phyloP scores from a whole-genome alignment of 2,113 vertebrate genomes.

The Amphiprion percula region DNA sequence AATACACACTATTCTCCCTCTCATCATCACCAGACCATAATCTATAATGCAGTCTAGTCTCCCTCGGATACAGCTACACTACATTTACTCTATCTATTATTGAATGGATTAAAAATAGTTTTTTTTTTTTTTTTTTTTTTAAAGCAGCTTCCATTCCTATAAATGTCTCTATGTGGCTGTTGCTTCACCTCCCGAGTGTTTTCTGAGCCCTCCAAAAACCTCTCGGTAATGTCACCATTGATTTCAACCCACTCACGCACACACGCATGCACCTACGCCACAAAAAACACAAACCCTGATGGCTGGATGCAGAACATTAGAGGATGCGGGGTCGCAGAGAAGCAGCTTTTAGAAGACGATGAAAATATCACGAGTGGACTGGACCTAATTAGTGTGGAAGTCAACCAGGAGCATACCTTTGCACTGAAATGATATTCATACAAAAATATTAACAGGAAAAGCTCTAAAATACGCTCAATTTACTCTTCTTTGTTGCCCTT shows the following conservation, averaged over 20 bases:
- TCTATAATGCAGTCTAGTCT: conserved; percentile 74
- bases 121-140: conserved; percentile 24
- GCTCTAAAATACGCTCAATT: no score
- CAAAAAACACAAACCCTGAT: conserved; percentile 19
- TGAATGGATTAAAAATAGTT: conserved; percentile 66
- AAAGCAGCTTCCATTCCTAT: conserved; percentile 35
- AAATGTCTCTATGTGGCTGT: conserved; percentile 29
- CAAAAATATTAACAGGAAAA: no score
- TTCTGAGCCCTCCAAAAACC: conserved; percentile 39
- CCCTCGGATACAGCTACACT: conserved; percentile 57
- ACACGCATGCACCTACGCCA: conserved; percentile 19
- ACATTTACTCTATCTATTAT: conserved; percentile 74
- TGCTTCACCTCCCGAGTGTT: conserved; percentile 32
- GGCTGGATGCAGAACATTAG: conserved; percentile 23
- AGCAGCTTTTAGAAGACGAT: background rate
- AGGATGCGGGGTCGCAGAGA: background rate
- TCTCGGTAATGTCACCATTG: conserved; percentile 57
- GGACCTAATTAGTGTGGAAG: background rate
- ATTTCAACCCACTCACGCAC: conserved; percentile 7
- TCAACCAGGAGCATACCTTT: background rate
- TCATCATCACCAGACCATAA: conserved; percentile 67
- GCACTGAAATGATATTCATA: background rate
- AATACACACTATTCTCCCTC: conserved; percentile 70
- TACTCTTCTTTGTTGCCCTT: background rate
- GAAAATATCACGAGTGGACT: background rate